Base-by-base conservation (phyloP, 2,113 vertebrate genomes). In the Melospiza melodia region DNA sequence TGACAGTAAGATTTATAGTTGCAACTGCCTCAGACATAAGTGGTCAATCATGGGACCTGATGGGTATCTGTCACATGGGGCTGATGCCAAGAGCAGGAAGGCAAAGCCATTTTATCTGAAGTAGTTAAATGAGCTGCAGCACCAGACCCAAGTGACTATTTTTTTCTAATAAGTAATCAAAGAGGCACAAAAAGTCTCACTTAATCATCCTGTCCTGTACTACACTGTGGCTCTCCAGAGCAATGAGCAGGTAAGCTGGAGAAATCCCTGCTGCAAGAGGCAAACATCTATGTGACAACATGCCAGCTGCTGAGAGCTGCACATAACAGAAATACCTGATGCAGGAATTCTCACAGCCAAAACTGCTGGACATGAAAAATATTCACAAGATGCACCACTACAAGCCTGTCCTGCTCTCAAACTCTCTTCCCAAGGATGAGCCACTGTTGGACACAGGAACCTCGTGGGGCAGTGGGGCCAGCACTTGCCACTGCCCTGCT, bases 391-490 rank as follows among this genome's bases (percentile, higher is more conserved):
- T 24, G 13, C 25, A 89, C 15, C 30, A 35, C 51, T 43, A 62
- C 73, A 77, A 28, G 41, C 37, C 43, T 72, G 61, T n/a, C 55
- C n/a, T 78, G 39, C 20, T 67, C 58, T 63, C 35, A 27, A 35
- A 25, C 33, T 76, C 52, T 22, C 30, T 6, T 5, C 1, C 2
- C 24, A 41, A 51, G 23, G 37, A 66, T 0, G 0, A 14, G 46
- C 9, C 57, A 33, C n/a, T 37, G 20, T 0, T 25, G 33, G n/a
- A 49, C 69, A 37, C 0, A 1, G 5, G 22, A 58, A 49, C 27
- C 59, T 72, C 0, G 8, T 23, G 24, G 20, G 4, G 21, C 55
- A 55, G 48, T 12, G 0, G 0, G 30, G n/a, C 3, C 71, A 89
- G 78, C 48, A 35, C 21, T 31, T 43, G 20, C 18, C 61, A 46